These are phyloP conservation scores for Chydorus sphaericus DNA, from an alignment of 2,888 invertebrate genomes.

Conservation along the genomic window DNA sequence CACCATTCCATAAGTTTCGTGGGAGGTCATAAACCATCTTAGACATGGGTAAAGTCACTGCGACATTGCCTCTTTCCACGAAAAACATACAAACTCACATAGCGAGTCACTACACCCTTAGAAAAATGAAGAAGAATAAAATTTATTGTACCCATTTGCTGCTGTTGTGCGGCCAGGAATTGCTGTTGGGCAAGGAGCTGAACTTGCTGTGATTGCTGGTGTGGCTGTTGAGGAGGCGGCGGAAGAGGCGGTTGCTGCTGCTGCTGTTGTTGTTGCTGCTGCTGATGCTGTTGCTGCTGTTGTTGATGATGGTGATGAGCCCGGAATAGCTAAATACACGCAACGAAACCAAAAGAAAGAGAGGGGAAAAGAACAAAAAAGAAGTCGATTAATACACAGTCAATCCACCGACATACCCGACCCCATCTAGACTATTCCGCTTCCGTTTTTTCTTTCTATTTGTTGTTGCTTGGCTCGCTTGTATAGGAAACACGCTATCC, in stretches of 20 bases:
- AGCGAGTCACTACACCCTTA: background rate
- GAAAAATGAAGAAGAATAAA: background rate
- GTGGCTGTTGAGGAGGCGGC: constrained; percentile 41
- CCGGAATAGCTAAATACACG: constrained; percentile 70
- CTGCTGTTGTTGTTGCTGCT: constrained; percentile 48
- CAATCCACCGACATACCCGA: too few relatives aligned
- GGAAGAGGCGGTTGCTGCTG: constrained; percentile 21
- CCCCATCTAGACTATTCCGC: too few relatives aligned
- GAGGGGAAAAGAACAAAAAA: too few relatives aligned
- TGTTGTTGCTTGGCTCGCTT: too few relatives aligned
- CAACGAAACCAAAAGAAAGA: constrained; percentile 20
- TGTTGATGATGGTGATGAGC: constrained; percentile 36
- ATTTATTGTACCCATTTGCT: constrained; percentile 33
- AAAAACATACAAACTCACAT: background rate
- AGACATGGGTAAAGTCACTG: too few relatives aligned
- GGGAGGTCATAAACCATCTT: too few relatives aligned
- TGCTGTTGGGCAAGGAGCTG: constrained; percentile 59
- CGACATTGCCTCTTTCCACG: too few relatives aligned
- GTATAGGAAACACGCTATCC: too few relatives aligned
- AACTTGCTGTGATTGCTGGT: constrained; percentile 45
- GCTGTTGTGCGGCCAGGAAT: constrained; percentile 52
- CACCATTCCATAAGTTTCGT: too few relatives aligned
- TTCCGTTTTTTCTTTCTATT: too few relatives aligned
- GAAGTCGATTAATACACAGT: too few relatives aligned
- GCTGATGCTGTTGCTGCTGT: constrained; percentile 30